phyloP scores from a whole-genome alignment of 2,797 vertebrate genomes.

The Enteromius unitaeniatus region DNA sequence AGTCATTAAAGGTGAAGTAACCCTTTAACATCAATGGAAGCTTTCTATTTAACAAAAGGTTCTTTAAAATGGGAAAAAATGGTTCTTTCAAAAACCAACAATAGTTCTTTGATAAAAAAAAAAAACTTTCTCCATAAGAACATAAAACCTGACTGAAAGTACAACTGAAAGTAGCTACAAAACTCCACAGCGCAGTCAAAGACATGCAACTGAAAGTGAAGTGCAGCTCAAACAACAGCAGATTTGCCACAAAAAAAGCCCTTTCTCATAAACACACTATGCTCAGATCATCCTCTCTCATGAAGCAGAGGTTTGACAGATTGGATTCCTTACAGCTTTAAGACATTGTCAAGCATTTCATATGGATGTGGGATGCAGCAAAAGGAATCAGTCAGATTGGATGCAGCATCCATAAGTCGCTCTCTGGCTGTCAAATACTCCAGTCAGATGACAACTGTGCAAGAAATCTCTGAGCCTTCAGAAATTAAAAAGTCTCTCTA shows the following conservation, averaged over 20 bases:
- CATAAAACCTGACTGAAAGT: not conserved
- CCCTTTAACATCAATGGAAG: not conserved
- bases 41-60: not conserved
- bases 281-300: constrained; percentile 9
- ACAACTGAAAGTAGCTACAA: not conserved
- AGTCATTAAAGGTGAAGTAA: no score
- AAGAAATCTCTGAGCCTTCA: constrained; percentile 13
- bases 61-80: not conserved
- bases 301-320: constrained; percentile 15
- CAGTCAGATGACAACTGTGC: constrained; percentile 18
- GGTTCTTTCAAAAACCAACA: not conserved
- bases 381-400: constrained; percentile 22
- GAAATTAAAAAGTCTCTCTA: constrained; percentile 26
- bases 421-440: constrained; percentile 37
- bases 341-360: constrained; percentile 32
- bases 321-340: constrained; percentile 20
- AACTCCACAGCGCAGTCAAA: not conserved
- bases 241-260: constrained; percentile 6
- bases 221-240: not conserved
- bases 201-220: not conserved
- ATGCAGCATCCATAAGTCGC: constrained; percentile 33
- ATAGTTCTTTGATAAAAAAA: no score
- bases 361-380: constrained; percentile 5
- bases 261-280: not conserved
- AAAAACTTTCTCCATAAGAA: not conserved